Evolutionary conservation across 2,113 vertebrate genomes (phyloP), one percentile per base, ranked within the genome.

Genomic region (Eublepharis macularius): DNA sequence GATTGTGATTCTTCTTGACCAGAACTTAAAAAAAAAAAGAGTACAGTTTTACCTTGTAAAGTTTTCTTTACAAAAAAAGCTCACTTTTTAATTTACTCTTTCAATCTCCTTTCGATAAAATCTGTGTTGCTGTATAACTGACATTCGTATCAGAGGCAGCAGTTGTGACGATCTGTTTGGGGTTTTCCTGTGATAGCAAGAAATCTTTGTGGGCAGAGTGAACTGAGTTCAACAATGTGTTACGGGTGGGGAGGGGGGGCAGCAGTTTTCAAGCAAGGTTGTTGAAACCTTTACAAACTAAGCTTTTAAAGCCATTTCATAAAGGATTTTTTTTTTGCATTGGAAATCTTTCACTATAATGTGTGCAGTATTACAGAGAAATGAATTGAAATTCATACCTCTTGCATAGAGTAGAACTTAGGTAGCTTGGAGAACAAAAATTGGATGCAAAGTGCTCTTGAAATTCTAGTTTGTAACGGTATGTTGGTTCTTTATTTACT

Each of bases 401-500:
- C 4, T 36, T 90, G 89, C 70, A 81, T 63, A 90, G 88, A 80
- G 36, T 73, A 87, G 83, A 85, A 92, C 86, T 94, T 91, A 14
- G 68, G 89, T 88, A 89, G 88, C 90, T 93, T 85, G 90, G 86
- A 91, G 91, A 94, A 89, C 91, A 95, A 54, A 93, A 82, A 6
- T 68, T 95, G 89, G 92, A 93, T 96, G 93, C 91, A 94, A 94
- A 96, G 95, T 95, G 93, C 78, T 86, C 95, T 96, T 95, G 95
- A 95, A 96, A 95, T 95, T 91, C 93, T 94, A 93, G 91, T 97
- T 96, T 97, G 95, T 96, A 95, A 96, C 95, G 93, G 95, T 90
- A 94, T 91, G 82, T 95, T 96, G 94, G 93, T 95, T 97, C 95
- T 96, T 97, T 98, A 98, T 98, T 98, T 98, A 97, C 97, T 96